phyloP scores from a whole-genome alignment of 2,797 vertebrate species.

The Pseudocheirus occidentalis region DNA sequence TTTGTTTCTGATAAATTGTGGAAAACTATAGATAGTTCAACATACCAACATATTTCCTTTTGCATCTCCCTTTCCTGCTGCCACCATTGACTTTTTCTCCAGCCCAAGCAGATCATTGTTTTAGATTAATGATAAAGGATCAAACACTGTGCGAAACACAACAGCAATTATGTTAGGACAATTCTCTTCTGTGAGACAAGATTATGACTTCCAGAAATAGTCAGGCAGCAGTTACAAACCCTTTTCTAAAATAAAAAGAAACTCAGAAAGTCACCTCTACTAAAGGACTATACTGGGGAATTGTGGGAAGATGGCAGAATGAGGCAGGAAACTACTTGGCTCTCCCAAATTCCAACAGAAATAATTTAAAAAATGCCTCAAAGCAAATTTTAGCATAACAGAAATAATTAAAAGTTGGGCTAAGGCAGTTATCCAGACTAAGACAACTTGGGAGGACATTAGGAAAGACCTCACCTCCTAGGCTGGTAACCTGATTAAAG shows the following conservation, averaged over 20 bases:
- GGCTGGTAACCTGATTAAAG: neutral
- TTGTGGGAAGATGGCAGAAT: neutral
- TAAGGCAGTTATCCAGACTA: neutral
- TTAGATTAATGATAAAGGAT: constrained; percentile 75
- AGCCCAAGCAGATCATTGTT: constrained; percentile 58
- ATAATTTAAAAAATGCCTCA: neutral
- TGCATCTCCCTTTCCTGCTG: constrained; percentile 22
- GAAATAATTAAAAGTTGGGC: neutral
- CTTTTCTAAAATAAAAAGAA: constrained; percentile 68
- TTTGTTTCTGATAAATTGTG: constrained; percentile 74
- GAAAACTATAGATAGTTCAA: constrained; percentile 67
- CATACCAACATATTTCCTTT: constrained; percentile 51
- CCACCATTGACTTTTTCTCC: constrained; percentile 6
- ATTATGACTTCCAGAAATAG: constrained; percentile 76
- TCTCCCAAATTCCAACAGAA: neutral
- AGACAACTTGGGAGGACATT: neutral
- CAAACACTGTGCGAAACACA: constrained; percentile 72
- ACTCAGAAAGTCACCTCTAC: constrained; percentile 58
- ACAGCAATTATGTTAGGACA: constrained; percentile 72
- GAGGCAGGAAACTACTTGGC: neutral
- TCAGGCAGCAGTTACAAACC: constrained; percentile 59
- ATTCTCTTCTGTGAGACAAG: constrained; percentile 59
- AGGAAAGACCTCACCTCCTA: neutral
- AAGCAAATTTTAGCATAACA: neutral
- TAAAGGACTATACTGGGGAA: neutral